Evolutionary conservation across 2,797 vertebrate species (phyloP).

Genomic region (Hyperoplus lanceolatus): DNA sequence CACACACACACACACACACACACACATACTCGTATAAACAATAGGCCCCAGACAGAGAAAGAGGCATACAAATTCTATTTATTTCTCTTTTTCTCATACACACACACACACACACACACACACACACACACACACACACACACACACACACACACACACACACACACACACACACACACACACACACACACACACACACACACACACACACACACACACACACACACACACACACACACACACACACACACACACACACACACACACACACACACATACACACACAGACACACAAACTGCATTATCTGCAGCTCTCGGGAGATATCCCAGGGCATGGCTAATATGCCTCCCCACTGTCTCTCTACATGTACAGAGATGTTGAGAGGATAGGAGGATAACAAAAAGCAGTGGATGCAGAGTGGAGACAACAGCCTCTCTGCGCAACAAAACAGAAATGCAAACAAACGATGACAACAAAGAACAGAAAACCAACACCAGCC

Average conservation of each 20-base stretch:
- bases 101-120: conserved; percentile 26
- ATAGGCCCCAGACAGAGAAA: conserved; percentile 48
- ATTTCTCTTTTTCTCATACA: conserved; percentile 20
- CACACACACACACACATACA: conserved; percentile 23
- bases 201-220: conserved; percentile 29
- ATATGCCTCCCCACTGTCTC: conserved; percentile 57
- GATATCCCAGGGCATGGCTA: conserved; percentile 58
- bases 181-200: conserved; percentile 14
- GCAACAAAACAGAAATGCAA: conserved; percentile 45
- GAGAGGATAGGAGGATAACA: conserved; percentile 68
- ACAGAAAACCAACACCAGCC: conserved; percentile 12
- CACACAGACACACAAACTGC: conserved; percentile 23
- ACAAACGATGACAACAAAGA: conserved; percentile 62
- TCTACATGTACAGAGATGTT: conserved; percentile 57
- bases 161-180: conserved; percentile 29
- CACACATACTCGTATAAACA: conserved; percentile 41
- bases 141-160: conserved; percentile 22
- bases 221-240: conserved; percentile 19
- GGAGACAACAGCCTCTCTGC: conserved; percentile 28
- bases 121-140: conserved; percentile 25
- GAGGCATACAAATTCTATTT: conserved; percentile 18
- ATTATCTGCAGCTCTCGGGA: conserved; percentile 54
- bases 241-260: conserved; percentile 22
- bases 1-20: conserved; percentile 32
- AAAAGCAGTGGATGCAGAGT: conserved; percentile 48